phyloP scores from a whole-genome alignment of 2,113 vertebrate species.

The Vimba vimba region DNA sequence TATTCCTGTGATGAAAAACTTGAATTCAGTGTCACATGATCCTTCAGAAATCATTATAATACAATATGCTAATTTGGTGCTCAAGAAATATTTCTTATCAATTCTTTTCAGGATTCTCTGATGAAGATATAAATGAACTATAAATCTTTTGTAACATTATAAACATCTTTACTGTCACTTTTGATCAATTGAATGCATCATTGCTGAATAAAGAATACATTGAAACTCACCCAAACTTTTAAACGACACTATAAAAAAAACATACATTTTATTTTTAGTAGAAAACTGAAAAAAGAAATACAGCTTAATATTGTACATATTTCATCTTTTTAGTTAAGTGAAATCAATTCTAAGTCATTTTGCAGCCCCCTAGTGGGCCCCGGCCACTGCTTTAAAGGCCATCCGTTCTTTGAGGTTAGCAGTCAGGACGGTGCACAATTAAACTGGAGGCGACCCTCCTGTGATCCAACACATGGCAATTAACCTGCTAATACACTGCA shows the following conservation, averaged over 20 bases:
- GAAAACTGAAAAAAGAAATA: neutral
- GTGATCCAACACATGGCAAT: constrained; percentile 67
- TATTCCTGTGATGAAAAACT: neutral
- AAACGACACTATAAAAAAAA: neutral
- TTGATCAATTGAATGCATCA: too few species aligned
- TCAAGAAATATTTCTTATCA: neutral
- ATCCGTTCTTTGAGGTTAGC: constrained; percentile 61
- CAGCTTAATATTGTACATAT: neutral
- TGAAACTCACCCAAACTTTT: neutral
- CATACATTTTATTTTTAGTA: neutral
- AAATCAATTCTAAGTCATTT: neutral
- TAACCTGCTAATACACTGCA: constrained; percentile 74
- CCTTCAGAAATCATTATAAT: neutral
- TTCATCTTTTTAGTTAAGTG: neutral
- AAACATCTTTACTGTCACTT: too few species aligned
- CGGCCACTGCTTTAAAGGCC: constrained; percentile 48
- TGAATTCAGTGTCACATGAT: neutral
- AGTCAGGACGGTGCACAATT: constrained; percentile 68
- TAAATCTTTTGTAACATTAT: too few species aligned
- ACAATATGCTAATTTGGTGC: neutral
- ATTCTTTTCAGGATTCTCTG: too few species aligned
- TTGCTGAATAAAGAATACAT: too few species aligned
- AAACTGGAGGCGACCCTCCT: constrained; percentile 66
- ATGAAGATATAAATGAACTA: too few species aligned
- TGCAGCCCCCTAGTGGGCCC: constrained; percentile 16